These are phyloP conservation scores for Formicarius rufipectus DNA, from an alignment of 2,113 vertebrate genomes.

Conservation along the genomic window DNA sequence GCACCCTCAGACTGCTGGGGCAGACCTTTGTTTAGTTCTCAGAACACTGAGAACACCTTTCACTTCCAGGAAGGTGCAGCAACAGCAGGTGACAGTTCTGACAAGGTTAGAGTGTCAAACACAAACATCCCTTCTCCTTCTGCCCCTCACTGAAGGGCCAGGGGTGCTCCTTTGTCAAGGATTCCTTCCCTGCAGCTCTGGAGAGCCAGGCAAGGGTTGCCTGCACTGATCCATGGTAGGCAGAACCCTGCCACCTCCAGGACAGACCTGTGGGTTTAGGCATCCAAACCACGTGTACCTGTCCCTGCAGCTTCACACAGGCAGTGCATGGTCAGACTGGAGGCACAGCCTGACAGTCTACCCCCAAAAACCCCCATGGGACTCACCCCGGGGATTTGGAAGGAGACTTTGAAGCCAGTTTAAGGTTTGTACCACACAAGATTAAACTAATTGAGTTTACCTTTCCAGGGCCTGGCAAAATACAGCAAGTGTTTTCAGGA, in stretches of 20 bases:
- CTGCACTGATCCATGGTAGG: background rate
- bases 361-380: background rate
- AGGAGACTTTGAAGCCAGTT: background rate
- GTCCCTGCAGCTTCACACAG: background rate
- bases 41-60: background rate
- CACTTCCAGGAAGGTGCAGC: background rate
- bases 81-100: background rate
- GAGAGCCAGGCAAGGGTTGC: background rate
- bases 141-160: background rate
- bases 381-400: background rate
- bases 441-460: conserved; percentile 58
- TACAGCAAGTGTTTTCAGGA: conserved; percentile 58
- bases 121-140: background rate
- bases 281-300: background rate
- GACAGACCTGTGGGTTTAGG: background rate
- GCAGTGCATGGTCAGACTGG: background rate
- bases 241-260: background rate
- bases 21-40: background rate
- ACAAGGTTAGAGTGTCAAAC: background rate
- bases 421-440: background rate
- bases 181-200: background rate
- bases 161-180: background rate
- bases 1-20: background rate
- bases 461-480: conserved; percentile 39
- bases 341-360: background rate